Evolutionary conservation across 2,888 invertebrate species (phyloP).

Genomic region (Proisotoma minuta): DNA sequence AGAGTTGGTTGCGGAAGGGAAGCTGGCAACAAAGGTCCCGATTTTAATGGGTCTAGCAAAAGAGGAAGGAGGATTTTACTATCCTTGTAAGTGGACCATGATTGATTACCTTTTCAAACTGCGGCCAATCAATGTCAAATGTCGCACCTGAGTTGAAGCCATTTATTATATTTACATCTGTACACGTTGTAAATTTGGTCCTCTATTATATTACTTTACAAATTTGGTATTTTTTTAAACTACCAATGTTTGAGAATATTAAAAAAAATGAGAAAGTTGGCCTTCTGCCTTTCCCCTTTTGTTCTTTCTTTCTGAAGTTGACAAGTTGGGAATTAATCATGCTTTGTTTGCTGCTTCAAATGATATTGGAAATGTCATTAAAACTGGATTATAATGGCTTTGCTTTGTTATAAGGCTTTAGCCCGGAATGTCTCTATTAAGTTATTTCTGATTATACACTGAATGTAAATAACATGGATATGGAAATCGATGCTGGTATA

Average conservation of each 20-base stretch:
- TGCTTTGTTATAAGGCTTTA: too few relatives aligned
- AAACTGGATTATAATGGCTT: conserved; percentile 37
- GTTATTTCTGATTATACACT: conserved; percentile 1
- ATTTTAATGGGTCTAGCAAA: conserved; percentile 47
- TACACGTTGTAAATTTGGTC: too few relatives aligned
- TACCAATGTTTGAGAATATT: too few relatives aligned
- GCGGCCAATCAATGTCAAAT: conserved; percentile 15
- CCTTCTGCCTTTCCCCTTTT: too few relatives aligned
- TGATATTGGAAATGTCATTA: conserved; percentile 44
- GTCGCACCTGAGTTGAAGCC: conserved; percentile 3
- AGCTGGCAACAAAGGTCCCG: conserved; percentile 44
- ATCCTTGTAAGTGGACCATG: conserved; percentile 44
- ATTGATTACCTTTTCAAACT: conserved; percentile 11
- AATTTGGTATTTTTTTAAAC: not conserved
- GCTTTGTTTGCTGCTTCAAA: conserved; percentile 20
- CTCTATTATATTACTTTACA: too few relatives aligned
- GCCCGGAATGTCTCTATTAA: too few relatives aligned
- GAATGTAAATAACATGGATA: not conserved
- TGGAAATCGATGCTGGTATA: not conserved
- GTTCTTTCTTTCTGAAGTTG: conserved; percentile 1
- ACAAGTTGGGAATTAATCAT: conserved; percentile 11
- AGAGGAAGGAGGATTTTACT: conserved; percentile 49
- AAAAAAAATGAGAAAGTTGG: too few relatives aligned
- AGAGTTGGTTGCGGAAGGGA: conserved; percentile 39
- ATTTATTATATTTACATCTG: not conserved